Percentiles rank a stretch among this genome's conserved stretches.
These are phyloP conservation scores for Hyperoplus lanceolatus DNA, from an alignment of 2,797 vertebrate species.

Conservation along the genomic window DNA sequence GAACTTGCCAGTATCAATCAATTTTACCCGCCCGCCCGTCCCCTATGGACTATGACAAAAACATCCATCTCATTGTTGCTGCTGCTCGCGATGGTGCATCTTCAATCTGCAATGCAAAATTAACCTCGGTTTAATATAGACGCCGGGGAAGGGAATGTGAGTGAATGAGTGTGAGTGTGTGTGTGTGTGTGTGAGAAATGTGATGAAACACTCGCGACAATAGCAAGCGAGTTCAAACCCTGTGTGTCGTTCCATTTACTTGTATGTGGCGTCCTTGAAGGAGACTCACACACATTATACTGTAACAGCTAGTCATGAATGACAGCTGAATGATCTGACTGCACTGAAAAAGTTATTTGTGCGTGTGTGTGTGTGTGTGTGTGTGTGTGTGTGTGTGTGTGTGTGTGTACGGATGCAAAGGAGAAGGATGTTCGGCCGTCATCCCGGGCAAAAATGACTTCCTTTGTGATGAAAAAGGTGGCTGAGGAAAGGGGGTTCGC, in stretches of 20 bases:
- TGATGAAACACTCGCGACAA: constrained; percentile 69
- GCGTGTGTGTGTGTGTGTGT: constrained; percentile 26
- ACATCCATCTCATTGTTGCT: constrained; percentile 48
- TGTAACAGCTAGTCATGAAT: constrained; percentile 59
- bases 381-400: constrained; percentile 15
- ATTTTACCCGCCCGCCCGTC: constrained; percentile 17
- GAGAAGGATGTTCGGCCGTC: constrained; percentile 86
- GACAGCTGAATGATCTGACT: constrained; percentile 57
- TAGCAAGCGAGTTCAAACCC: constrained; percentile 76
- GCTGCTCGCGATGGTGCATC: constrained; percentile 46
- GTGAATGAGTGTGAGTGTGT: constrained; percentile 17
- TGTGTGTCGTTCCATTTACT: constrained; percentile 78
- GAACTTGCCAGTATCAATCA: constrained; percentile 59
- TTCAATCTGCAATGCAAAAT: constrained; percentile 82
- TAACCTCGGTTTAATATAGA: constrained; percentile 77
- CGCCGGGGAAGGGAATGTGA: constrained; percentile 19
- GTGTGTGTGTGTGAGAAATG: constrained; percentile 21
- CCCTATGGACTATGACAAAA: constrained; percentile 63
- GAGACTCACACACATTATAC: constrained; percentile 60
- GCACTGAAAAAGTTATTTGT: constrained; percentile 50
- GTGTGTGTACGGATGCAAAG: constrained; percentile 42
- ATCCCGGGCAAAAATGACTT: constrained; percentile 92
- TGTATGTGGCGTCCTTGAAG: constrained; percentile 76
- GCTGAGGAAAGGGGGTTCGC: constrained; percentile 87
- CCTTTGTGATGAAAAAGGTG: constrained; percentile 95